Evolutionary conservation across 2,113 vertebrate genomes (phyloP), one percentile per base, ranked within the genome.

Genomic region (Mesoclemmys tuberculata): DNA sequence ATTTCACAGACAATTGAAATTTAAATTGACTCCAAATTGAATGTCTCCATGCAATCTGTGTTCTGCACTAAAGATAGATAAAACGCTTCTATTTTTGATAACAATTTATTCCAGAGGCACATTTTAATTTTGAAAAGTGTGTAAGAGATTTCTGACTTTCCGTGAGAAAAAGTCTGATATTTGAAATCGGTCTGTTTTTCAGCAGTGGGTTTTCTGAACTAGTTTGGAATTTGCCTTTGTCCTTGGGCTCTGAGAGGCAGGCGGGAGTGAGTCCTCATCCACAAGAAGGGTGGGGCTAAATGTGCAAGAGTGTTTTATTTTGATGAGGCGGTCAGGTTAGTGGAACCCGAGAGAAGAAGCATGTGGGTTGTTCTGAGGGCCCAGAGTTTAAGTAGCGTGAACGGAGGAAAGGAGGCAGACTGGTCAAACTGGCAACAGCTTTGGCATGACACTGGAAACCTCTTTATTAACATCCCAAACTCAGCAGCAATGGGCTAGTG

Each of bases 1-100:
- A 98, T 98, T 98, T 98, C 98, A 98, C 98, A 98, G 98, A 98
- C 98, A 98, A 98, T 98, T 98, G 98, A 98, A 98, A 98, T 98
- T 98, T 98, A 98, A 98, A 98, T 98, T 98, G 98, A 98, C 98
- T 98, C 96, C 98, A 98, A 98, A 98, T 98, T 98, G 98, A 98
- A 98, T 98, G 98, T 98, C 98, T 98, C 98, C 98, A 38, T 95
- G 97, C 98, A 98, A 98, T 98, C 98, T 98, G 97, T 97, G 97
- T 96, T 98, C 98, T 95, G 97, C 95, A 92, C 96, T 97, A 97
- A 98, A 98, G 97, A 97, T 90, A 97, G 98, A 98, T 94, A 98
- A 98, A 98, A 98, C 88, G 97, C 97, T 98, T 97, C 98, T 98
- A 97, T 97, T 98, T 98, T 98, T 98, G 98, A 98, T 98, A 98